Percentiles rank a stretch among this genome's conserved stretches.
phyloP scores from a whole-genome alignment of 2,113 vertebrate genomes.

The Etheostoma cragini region DNA sequence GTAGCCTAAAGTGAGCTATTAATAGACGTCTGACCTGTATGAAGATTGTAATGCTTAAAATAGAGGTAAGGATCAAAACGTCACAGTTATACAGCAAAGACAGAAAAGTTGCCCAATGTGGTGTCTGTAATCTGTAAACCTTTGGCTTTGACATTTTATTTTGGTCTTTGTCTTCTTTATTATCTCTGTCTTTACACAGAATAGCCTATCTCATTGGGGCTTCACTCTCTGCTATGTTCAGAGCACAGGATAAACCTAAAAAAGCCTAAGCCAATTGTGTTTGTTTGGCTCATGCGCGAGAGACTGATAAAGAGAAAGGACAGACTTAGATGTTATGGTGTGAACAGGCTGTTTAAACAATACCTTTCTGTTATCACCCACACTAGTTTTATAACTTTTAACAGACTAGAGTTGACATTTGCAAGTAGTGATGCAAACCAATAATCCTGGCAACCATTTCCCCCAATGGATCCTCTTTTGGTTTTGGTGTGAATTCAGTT shows the following conservation, averaged over 20 bases:
- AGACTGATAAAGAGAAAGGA: background rate
- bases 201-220: background rate
- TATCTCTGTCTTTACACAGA: background rate
- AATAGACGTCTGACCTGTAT: conserved; percentile 37
- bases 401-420: background rate
- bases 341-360: background rate
- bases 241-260: conserved; percentile 47
- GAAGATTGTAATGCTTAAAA: conserved; percentile 16
- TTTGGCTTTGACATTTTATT: conserved; percentile 27
- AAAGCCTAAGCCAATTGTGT: conserved; percentile 47
- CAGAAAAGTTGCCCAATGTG: background rate
- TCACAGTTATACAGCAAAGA: conserved; percentile 7
- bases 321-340: background rate
- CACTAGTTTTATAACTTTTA: background rate
- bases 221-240: conserved; percentile 14
- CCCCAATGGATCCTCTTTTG: background rate
- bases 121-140: background rate
- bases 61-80: conserved; percentile 24
- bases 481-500: background rate
- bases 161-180: background rate
- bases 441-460: background rate
- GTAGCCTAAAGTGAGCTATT: conserved; percentile 22
- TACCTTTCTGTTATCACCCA: background rate
- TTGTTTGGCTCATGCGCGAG: background rate
- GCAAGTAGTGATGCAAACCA: background rate